Base-by-base conservation (phyloP, 2,797 vertebrate species). In the Paramormyrops hopkinsi region DNA sequence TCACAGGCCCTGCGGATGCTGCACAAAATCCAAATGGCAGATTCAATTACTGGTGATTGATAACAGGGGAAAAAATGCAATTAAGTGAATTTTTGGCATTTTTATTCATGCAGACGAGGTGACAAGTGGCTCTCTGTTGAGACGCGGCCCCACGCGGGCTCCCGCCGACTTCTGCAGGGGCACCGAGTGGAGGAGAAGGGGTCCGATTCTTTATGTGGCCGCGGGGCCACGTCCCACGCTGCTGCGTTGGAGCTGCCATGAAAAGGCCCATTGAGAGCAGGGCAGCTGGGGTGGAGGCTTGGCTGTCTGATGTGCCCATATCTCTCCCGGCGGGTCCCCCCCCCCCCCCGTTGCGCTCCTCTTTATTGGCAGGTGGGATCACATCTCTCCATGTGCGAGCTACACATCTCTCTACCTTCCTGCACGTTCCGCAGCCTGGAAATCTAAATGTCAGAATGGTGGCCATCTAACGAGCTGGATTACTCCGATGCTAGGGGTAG, bases 191-290 rank as follows among this genome's bases (percentile, higher is more conserved):
- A 86, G 25, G 84, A 86, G 50, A 86, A 29, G 90, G 56, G 87
- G 90, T 91, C 92, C 91, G 89, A 92, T 94, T 94, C 93, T 91
- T 76, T 37, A 14, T 37, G 93, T 90, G 91, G 91, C 86, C 14
- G 48, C 56, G 92, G 93, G 93, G 93, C 92, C 90, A 90, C 91
- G 93, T 95, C 94, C 94, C 93, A 93, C 93, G 92, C 90, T 92
- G 92, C 90, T 90, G 93, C 91, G 91, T 93, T 92, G 90, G 93
- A 94, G 94, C 93, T 90, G 91, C 93, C 93, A 90, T 94, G 93
- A 94, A 94, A 94, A 93, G 91, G 92, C 93, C 93, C 93, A 95
- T 95, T 96, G 93, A 94, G 92, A 90, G 88, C 54, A 90, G 94
- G 93, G 93, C 94, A 94, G 94, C 94, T 94, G 94, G 93, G 94